Evolutionary conservation across 2,113 vertebrate species (phyloP).

Genomic region (Etheostoma spectabile): DNA sequence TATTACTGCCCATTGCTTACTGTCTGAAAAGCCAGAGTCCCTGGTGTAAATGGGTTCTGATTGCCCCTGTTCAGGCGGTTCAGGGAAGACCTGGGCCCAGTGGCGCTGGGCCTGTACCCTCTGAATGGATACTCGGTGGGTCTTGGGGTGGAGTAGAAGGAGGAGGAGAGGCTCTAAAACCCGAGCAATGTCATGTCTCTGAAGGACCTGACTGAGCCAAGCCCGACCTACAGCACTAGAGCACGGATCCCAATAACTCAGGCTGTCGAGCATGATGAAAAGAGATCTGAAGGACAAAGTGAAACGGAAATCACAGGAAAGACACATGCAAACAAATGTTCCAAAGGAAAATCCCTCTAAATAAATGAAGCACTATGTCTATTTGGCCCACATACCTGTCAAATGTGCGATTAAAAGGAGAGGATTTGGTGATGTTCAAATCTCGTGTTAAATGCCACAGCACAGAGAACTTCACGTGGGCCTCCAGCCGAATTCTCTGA

Average conservation of each 20-base stretch:
- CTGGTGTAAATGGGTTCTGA: conserved; percentile 81
- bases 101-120: conserved; percentile 94
- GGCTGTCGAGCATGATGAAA: conserved; percentile 98
- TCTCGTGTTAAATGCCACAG: conserved; percentile 98
- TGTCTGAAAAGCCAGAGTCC: conserved; percentile 87
- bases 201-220: conserved; percentile 97
- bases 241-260: conserved; percentile 96
- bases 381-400: conserved; percentile 88
- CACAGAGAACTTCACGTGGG: conserved; percentile 96
- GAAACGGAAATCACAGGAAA: not conserved
- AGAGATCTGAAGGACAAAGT: conserved; percentile 87
- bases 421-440: conserved; percentile 95
- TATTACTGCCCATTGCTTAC: conserved; percentile 76
- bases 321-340: not conserved
- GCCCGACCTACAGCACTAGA: conserved; percentile 95
- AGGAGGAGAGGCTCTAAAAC: conserved; percentile 96
- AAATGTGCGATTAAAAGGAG: conserved; percentile 96
- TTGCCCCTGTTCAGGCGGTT: conserved; percentile 61
- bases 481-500: conserved; percentile 93
- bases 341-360: not conserved
- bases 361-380: not conserved
- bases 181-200: conserved; percentile 97
- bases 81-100: conserved; percentile 86
- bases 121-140: conserved; percentile 96
- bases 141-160: conserved; percentile 97